phyloP scores from a whole-genome alignment of 2,888 invertebrate species.

The Rhodophaea formosa region DNA sequence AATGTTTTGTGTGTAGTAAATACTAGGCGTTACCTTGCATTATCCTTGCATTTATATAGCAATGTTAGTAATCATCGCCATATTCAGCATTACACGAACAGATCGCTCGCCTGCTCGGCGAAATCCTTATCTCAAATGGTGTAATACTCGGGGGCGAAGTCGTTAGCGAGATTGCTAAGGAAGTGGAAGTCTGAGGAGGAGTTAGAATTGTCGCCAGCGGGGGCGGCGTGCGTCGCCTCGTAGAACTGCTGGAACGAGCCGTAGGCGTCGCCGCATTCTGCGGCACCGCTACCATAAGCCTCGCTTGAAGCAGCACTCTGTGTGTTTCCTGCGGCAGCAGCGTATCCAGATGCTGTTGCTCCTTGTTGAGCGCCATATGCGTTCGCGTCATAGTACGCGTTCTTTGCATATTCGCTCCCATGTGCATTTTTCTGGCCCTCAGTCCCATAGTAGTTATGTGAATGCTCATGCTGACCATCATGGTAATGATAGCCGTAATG shows the following conservation, averaged over 20 bases:
- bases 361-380: slow-evolving; percentile 63
- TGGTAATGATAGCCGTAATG: slow-evolving; percentile 78
- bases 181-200: slow-evolving; percentile 97
- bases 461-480: slow-evolving; percentile 67
- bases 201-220: slow-evolving; percentile 89
- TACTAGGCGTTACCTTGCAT: background rate
- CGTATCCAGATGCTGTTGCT: slow-evolving; percentile 42
- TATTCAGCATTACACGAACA: slow-evolving; percentile 66
- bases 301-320: slow-evolving; percentile 65
- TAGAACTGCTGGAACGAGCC: slow-evolving; percentile 88
- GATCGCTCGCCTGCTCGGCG: slow-evolving; percentile 77
- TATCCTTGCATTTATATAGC: background rate
- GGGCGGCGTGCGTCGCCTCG: slow-evolving; percentile 76
- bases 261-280: slow-evolving; percentile 84
- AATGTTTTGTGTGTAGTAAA: background rate
- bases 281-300: slow-evolving; percentile 56
- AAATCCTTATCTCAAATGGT: slow-evolving; percentile 82
- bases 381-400: slow-evolving; percentile 69
- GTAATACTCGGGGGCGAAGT: slow-evolving; percentile 96
- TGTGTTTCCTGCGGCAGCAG: slow-evolving; percentile 37
- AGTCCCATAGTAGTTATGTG: slow-evolving; percentile 67
- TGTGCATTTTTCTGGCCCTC: slow-evolving; percentile 77
- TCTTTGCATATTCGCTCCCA: slow-evolving; percentile 76
- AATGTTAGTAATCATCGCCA: slow-evolving; percentile 22
- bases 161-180: slow-evolving; percentile 94